Base-by-base conservation (phyloP, 2,888 invertebrate genomes). In the Drosophila phalerata region DNA sequence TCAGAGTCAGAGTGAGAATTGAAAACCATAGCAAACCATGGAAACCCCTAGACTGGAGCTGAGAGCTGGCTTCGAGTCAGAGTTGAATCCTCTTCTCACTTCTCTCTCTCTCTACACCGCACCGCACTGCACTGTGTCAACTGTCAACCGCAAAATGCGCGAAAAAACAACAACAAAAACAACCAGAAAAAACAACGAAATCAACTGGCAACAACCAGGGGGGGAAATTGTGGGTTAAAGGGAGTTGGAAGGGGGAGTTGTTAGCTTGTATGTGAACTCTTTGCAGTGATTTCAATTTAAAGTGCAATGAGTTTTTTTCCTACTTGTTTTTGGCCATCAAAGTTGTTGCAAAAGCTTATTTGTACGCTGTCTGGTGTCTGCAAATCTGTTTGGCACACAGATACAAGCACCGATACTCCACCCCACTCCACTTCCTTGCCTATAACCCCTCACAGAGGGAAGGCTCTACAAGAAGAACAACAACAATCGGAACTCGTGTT, bases 281-380 rank as follows among this genome's bases (percentile, higher is more conserved):
- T 69, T 63, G 63, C 38, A 69, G 69, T 86, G 87, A 86, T 85
- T 86, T 86, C 82, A 80, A 85, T 85, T 86, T 86, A 84, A 86
- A 83, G 85, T 80, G 85, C 85, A 82, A 69, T 56, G 66, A 43
- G 48, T 45, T 58, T 72, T 47, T 49, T 55, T 45, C 38, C 43
- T 17, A 49, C 53, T 43, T 57, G 55, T 17, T 64, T 51, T 43
- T 37, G 28, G 22, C 38, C 66, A 58, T 51, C 79, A 75, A 69
- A 69, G 67, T 70, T 76, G 69, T 68, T 75, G 60, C 69, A 69
- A 76, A 76, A 84, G 82, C 84, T 81, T 84, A 84, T 84, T 84
- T 84, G 84, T 79, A 69, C 76, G 69, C 51, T 49, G 75, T 56
- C 69, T 65, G 64, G 32, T 61, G 79, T 79, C 80, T 77, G 78